Base-by-base conservation (phyloP, 2,797 vertebrate genomes). In the Rousettus madagascariensis region DNA sequence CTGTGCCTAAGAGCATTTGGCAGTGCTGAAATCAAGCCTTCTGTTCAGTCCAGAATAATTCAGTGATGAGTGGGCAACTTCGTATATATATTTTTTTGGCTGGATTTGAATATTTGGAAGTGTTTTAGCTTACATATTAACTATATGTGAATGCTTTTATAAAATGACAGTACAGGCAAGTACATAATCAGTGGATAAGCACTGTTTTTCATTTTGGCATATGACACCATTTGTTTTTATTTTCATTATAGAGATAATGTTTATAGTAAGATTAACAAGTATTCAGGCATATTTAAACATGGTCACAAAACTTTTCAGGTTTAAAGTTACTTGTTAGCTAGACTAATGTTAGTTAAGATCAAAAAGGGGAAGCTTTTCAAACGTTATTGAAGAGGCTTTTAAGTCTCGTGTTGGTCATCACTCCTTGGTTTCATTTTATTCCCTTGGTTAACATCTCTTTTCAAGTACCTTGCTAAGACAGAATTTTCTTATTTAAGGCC, bases 41-140 rank as follows among this genome's bases (percentile, higher is more conserved):
- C 97, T 95, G 93, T 96, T 95, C 84, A 71, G 53, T 91, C 90
- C 75, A 95, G 63, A 97, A 97, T 97, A 96, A 97, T 95, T 96
- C 96, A 88, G 57, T 92, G 84, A 94, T 94, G 96, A 96, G 86
- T 93, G 96, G 95, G 93, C 96, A 97, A 89, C 95, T 96, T 93
- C 95, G 86, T 91, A 61, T 66, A 41, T 82, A 71, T 79, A 63
- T 69, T 33, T 28, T 49, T 49, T 61, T 8, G n/a, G 66, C 66
- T 79, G 46, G 43, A 91, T 95, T 86, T 95, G 82, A 97, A 66
- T 95, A 97, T 89, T 93, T 96, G 77, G 61, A 96, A 95, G 53
- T 90, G 36, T 85, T 92, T 90, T 66, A 69, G 61, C 83, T 96
- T 77, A 63, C 53, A 61, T 51, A 71, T 65, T 95, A 95, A 95